phyloP scores from a whole-genome alignment of 1,140 invertebrate species.

The Spodoptera frugiperda region DNA sequence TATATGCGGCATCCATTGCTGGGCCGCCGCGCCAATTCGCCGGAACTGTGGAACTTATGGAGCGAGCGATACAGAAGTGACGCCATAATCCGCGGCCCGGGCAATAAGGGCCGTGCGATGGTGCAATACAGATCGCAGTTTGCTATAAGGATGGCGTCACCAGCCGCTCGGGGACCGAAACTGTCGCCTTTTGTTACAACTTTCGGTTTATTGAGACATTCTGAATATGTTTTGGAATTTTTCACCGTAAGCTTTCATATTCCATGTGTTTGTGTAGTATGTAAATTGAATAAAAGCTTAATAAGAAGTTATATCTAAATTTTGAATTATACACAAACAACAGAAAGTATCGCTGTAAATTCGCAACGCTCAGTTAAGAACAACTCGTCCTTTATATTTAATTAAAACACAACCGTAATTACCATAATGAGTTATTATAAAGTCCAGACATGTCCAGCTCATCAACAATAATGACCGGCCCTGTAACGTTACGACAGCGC shows the following conservation, averaged over 20 bases:
- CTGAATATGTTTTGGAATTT: slow-evolving; percentile 5
- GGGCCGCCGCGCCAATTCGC: slow-evolving; percentile 23
- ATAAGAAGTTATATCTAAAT: neutral
- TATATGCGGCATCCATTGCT: slow-evolving; percentile 20
- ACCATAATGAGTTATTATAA: slow-evolving; percentile 34
- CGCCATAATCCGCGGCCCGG: slow-evolving; percentile 11
- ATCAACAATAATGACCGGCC: slow-evolving; percentile 23
- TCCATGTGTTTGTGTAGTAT: neutral
- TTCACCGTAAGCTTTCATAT: neutral
- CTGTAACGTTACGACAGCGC: slow-evolving; percentile 21
- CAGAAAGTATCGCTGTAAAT: neutral
- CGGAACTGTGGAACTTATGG: slow-evolving; percentile 18
- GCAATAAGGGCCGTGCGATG: slow-evolving; percentile 12
- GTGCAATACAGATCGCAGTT: slow-evolving; percentile 26
- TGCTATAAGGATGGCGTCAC: slow-evolving; percentile 28
- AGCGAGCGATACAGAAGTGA: slow-evolving; percentile 30
- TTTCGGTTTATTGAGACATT: slow-evolving; percentile 34
- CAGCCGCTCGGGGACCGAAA: neutral
- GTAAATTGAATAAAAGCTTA: neutral
- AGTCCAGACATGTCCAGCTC: slow-evolving; percentile 33
- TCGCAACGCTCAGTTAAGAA: neutral
- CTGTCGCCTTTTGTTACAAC: slow-evolving; percentile 31
- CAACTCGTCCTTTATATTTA: neutral
- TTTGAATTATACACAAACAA: neutral
- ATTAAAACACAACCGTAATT: slow-evolving; percentile 8